Evolutionary conservation across 2,888 invertebrate genomes (phyloP), one percentile per base, ranked within the genome.

Genomic region (Pseudococcus jackbeardsleyi): DNA sequence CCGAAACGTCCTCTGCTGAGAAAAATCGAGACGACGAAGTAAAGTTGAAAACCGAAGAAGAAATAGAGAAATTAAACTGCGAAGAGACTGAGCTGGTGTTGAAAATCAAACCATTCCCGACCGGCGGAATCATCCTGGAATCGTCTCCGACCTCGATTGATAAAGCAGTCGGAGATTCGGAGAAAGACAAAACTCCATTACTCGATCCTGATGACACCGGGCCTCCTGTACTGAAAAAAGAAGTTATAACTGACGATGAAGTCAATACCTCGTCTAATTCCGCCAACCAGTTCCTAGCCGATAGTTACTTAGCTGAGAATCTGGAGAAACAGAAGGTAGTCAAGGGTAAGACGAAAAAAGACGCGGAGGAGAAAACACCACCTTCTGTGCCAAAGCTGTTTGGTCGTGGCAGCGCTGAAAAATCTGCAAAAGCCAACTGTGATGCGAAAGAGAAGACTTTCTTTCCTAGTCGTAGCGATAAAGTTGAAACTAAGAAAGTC

Each of bases 401-500:
- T 33, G 11, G 33, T 48, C n/a, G 72, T 17, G 19, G 72, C 33
- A 19, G 77, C 39, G 33, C 77, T 7, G 79, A 82, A 11, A 82
- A 82, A 12, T 46, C 79, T n/a, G 11, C 46, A n/a, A 88, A 88
- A 54, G 39, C 86, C 17, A 50, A 50, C 50, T 50, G 82, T 33
- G 88, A 88, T 26, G 54, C 46, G 79, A 88, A 82, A 39, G 88
- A 88, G 33, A 88, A 88, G 19, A 88, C 88, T n/a, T 82, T 88
- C 77, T 88, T 88, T 33, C 50, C 84, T 26, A 88, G 88, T 68
- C 84, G 88, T 46, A 68, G 11, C 64, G 86, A 33, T 72, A 72
- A 48, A 9, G 26, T 46, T 3, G 26, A 42, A 22, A 64, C 50
- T 7, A 68, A 88, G 17, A 84, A 88, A 26, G 19, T 39, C 22